Base-by-base conservation (phyloP, 1,140 invertebrate species). In the Nilaparvata lugens region DNA sequence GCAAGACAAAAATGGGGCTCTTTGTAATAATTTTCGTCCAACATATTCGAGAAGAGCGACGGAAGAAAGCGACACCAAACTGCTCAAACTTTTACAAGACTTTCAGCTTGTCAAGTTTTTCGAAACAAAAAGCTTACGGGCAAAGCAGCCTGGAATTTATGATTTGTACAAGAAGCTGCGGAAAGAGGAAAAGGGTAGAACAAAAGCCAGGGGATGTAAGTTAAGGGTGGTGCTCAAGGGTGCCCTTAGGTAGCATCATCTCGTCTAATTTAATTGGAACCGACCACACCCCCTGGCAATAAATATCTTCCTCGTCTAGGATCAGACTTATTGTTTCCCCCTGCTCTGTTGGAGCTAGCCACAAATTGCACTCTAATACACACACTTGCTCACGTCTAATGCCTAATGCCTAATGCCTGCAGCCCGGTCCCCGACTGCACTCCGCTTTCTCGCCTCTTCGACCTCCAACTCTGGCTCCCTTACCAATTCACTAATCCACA, bases 361-460 rank as follows among this genome's bases (percentile, higher is more conserved):
- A 16, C 45, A 48, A 48, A 48, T 48, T 48, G 45, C 45, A 48
- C 45, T 48, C 45, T 48, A 48, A 48, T 48, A 18, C 45, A 48
- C 43, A 13, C 31, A 35, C 31, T 35, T 35, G 31, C 7, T 11
- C 31, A 4, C 5, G 16, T 45, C 42, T 45, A 45, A 45, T 45
- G 42, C 42, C 11, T n/a, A n/a, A n/a, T n/a, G n/a, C n/a, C n/a
- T n/a, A n/a, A n/a, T n/a, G n/a, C n/a, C n/a, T n/a, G n/a, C 42
- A 19, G n/a, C 19, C 11, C 13, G 3, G 13, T 45, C 42, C 42
- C 45, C 21, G 45, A 18, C 21, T 45, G 45, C 38, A 40, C 38
- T 40, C n/a, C 38, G 9, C 31, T 35, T 35, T 35, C 31, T 35
- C 31, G 31, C 31, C 31, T 35, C 31, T 35, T 9, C 7, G 13